Evolutionary conservation across 1,140 invertebrate species (phyloP).

Genomic region (Zaprionus ghesquierei): DNA sequence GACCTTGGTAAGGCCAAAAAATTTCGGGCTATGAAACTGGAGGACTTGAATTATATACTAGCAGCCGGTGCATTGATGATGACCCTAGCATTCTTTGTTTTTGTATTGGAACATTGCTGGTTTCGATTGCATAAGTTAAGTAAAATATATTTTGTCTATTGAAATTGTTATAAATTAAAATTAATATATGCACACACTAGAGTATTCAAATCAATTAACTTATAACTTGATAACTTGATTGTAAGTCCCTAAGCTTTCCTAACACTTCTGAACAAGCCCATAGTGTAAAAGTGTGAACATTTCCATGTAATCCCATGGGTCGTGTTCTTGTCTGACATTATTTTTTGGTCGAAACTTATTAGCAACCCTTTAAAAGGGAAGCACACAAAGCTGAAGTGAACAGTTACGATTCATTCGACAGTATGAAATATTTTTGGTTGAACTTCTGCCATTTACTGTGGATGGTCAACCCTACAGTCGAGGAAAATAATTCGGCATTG

Average conservation of each 20-base stretch:
- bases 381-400: conserved; percentile 35
- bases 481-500: conserved; percentile 11
- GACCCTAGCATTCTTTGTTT: conserved; percentile 17
- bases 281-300: neutral
- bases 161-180: neutral
- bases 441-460: conserved; percentile 28
- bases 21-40: conserved; percentile 55
- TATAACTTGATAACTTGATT: too few species aligned
- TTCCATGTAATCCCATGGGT: conserved; percentile 29
- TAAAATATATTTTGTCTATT: neutral
- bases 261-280: neutral
- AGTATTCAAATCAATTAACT: too few species aligned
- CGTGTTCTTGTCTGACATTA: conserved; percentile 31
- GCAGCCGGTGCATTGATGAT: conserved; percentile 26
- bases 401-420: conserved; percentile 42
- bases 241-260: neutral
- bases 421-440: conserved; percentile 39
- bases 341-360: too few species aligned
- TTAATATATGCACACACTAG: too few species aligned
- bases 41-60: conserved; percentile 55
- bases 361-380: conserved; percentile 71
- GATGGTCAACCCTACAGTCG: conserved; percentile 5
- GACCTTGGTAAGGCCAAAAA: conserved; percentile 48
- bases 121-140: conserved; percentile 1
- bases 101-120: conserved; percentile 35